Evolutionary conservation across 2,888 invertebrate genomes (phyloP).

Genomic region (Chydorus sphaericus): DNA sequence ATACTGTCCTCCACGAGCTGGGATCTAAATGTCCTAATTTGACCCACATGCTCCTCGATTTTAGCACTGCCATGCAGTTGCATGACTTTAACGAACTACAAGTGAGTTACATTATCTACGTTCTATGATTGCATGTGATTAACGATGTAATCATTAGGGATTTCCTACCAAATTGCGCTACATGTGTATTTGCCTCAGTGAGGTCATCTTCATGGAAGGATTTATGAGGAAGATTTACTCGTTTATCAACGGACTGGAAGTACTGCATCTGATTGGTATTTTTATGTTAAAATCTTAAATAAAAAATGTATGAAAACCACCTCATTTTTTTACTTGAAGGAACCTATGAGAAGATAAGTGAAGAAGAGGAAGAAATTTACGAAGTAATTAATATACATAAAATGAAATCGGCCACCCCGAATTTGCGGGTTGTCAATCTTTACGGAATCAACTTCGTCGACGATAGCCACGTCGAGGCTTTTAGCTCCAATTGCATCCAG

Average conservation of each 20-base stretch:
- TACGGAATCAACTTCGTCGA: conserved; percentile 98
- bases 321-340: no score
- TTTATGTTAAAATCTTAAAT: neutral
- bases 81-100: conserved; percentile 97
- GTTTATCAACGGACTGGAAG: conserved; percentile 94
- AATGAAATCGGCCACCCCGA: conserved; percentile 93
- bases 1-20: conserved; percentile 89
- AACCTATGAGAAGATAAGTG: conserved; percentile 82
- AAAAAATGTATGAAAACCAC: no score
- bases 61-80: conserved; percentile 97
- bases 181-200: conserved; percentile 90
- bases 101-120: conserved; percentile 23
- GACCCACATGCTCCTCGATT: conserved; percentile 90
- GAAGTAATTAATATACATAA: conserved; percentile 99
- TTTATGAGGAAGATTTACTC: conserved; percentile 99
- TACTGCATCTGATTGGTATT: conserved; percentile 83
- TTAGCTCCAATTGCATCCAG: conserved; percentile 89
- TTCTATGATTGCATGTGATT: neutral
- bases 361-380: conserved; percentile 98
- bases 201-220: conserved; percentile 99
- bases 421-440: conserved; percentile 89
- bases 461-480: conserved; percentile 96
- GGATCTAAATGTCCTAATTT: conserved; percentile 91
- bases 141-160: conserved; percentile 43
- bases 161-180: conserved; percentile 94